These are phyloP conservation scores for Muschampia plurimacula DNA, from an alignment of 2,888 invertebrate species.

Conservation along the genomic window DNA sequence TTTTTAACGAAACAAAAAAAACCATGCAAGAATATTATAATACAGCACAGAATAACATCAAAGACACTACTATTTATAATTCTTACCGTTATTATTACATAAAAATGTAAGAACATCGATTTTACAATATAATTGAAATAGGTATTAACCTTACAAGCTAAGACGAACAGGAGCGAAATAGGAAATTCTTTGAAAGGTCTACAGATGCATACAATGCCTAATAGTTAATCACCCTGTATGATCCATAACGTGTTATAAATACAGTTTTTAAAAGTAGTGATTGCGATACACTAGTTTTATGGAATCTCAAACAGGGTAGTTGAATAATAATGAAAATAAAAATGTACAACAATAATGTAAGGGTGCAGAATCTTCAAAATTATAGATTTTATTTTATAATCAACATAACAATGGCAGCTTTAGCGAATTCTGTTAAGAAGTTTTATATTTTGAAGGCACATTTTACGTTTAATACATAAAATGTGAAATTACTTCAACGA, in stretches of 20 bases:
- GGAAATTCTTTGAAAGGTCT: constrained; percentile 40
- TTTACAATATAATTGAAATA: constrained; percentile 42
- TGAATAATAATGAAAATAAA: not conserved
- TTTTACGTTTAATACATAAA: too few relatives aligned
- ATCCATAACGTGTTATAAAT: constrained; percentile 76
- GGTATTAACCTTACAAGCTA: constrained; percentile 43
- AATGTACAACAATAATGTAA: not conserved
- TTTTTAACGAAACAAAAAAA: too few relatives aligned
- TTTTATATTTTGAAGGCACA: too few relatives aligned
- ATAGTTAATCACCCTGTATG: constrained; percentile 79
- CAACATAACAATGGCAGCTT: too few relatives aligned
- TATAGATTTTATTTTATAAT: too few relatives aligned
- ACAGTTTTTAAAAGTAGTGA: constrained; percentile 48
- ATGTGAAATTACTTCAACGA: too few relatives aligned
- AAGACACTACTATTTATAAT: not conserved
- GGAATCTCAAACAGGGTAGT: constrained; percentile 34
- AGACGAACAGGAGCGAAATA: constrained; percentile 45
- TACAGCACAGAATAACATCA: not conserved
- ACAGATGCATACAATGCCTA: constrained; percentile 72
- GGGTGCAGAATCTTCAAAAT: too few relatives aligned
- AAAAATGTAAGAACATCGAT: constrained; percentile 37
- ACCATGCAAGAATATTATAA: not conserved
- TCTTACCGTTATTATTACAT: constrained; percentile 19
- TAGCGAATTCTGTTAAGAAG: too few relatives aligned
- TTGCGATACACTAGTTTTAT: constrained; percentile 6